Conservation (phyloP, 2,797 vertebrate species). For the Astyanax mexicanus region DNA sequence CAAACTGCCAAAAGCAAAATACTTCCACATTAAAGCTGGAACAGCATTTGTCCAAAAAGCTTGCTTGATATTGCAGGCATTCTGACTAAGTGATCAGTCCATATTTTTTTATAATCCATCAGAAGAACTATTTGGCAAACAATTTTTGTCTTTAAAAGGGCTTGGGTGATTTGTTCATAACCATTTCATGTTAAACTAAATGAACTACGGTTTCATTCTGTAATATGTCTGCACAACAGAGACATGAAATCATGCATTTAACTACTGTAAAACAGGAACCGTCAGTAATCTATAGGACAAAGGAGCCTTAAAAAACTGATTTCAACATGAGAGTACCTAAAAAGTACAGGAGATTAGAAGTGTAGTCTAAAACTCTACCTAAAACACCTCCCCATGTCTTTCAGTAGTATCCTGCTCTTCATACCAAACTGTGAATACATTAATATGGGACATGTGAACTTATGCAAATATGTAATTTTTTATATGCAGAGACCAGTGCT, state of each 20-base stretch:
- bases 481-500: no score
- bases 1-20: conserved; percentile 1
- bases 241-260: background rate
- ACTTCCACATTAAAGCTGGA: background rate
- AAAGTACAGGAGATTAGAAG: no score
- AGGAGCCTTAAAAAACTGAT: no score
- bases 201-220: background rate
- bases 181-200: background rate
- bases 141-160: background rate
- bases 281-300: background rate
- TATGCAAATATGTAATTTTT: no score
- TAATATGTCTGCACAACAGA: background rate
- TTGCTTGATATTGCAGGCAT: background rate
- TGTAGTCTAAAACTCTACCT: no score
- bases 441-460: no score
- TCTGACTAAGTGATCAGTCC: background rate
- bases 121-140: background rate
- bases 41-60: background rate
- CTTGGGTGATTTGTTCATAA: background rate
- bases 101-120: background rate
- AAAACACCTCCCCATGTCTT: no score
- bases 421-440: background rate
- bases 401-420: background rate
- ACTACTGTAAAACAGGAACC: background rate
- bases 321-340: no score